These are phyloP conservation scores for Nettapus auritus DNA, from an alignment of 2,113 vertebrate genomes.

Conservation along the genomic window DNA sequence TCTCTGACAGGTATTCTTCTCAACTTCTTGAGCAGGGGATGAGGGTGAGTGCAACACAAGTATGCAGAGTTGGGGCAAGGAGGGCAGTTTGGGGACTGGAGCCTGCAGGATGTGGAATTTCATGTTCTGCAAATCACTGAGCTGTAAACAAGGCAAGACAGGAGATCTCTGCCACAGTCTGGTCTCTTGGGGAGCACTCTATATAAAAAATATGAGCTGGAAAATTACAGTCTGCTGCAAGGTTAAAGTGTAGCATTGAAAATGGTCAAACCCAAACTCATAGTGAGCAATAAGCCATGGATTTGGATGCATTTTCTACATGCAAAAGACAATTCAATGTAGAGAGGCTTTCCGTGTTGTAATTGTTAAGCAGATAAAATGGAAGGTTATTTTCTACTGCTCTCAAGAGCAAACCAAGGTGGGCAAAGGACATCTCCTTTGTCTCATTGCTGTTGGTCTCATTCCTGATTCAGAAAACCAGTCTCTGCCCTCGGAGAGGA, in stretches of 20 bases:
- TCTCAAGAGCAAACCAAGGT: neutral
- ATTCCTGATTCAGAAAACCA: neutral
- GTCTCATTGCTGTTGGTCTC: neutral
- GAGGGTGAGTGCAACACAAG: neutral
- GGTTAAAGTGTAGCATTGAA: neutral
- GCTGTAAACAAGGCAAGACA: neutral
- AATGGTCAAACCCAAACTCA: neutral
- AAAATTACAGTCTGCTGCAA: neutral
- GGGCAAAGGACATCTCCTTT: neutral
- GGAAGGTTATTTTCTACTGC: neutral
- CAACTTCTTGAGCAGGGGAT: neutral
- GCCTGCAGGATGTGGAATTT: neutral
- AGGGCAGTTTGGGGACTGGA: neutral
- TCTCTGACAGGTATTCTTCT: neutral
- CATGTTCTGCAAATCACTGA: neutral
- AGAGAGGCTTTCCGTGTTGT: neutral
- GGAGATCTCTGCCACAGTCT: neutral
- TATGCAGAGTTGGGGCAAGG: fast-evolving
- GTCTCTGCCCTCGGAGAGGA: neutral
- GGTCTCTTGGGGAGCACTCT: neutral
- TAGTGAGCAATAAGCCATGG: neutral
- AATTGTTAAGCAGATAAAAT: neutral
- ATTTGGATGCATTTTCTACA: neutral
- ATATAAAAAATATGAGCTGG: neutral
- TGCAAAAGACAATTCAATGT: neutral